These are phyloP conservation scores for Pachyramphus minor DNA, from an alignment of 2,113 vertebrate species.

Conservation along the genomic window DNA sequence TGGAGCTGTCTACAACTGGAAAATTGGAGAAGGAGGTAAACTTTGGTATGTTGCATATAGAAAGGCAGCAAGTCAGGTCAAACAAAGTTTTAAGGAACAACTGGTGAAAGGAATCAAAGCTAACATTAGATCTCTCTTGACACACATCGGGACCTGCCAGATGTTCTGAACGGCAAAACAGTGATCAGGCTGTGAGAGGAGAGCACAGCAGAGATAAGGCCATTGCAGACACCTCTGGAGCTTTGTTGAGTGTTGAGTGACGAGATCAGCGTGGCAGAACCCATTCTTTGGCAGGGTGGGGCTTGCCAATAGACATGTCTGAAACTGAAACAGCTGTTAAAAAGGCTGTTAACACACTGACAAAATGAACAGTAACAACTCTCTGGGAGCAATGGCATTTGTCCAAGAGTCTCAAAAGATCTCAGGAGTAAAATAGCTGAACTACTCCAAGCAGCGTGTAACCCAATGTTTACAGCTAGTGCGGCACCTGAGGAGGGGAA, in stretches of 20 bases:
- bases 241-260: neutral
- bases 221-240: neutral
- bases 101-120: neutral
- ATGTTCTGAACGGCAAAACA: neutral
- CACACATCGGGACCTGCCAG: neutral
- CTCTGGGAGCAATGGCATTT: neutral
- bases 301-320: neutral
- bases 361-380: neutral
- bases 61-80: neutral
- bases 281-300: neutral
- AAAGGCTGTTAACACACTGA: neutral
- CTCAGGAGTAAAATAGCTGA: neutral
- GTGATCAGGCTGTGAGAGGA: neutral
- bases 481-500: neutral
- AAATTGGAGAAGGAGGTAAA: neutral
- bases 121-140: neutral
- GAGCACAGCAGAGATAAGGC: neutral
- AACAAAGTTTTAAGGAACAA: neutral
- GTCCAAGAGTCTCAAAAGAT: neutral
- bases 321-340: neutral
- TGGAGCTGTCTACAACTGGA: neutral
- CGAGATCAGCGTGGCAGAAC: neutral
- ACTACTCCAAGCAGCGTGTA: neutral
- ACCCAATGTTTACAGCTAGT: rapidly evolving
- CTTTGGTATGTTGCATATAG: neutral